Conservation (phyloP, 2,113 vertebrate species). For the Phainopepla nitens region DNA sequence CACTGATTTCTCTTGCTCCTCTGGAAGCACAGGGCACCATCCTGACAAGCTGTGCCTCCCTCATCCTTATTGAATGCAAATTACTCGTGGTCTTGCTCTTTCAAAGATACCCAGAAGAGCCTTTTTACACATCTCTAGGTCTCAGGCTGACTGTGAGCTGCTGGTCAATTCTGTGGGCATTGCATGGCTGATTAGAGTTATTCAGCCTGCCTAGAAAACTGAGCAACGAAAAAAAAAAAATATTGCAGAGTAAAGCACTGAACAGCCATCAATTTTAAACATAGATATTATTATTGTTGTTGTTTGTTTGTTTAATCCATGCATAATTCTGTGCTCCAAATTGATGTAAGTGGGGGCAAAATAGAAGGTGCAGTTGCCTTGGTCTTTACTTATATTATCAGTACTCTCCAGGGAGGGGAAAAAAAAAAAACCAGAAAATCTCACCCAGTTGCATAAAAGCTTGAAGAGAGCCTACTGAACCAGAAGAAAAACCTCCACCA, state of each 20-base stretch:
- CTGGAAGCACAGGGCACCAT: neutral
- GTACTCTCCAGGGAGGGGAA: neutral
- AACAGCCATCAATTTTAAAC: neutral
- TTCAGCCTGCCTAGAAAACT: neutral
- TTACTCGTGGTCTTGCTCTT: neutral
- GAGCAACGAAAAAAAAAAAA: neutral
- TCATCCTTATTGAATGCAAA: neutral
- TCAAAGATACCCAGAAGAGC: neutral
- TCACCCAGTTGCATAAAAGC: neutral
- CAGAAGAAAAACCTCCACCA: neutral
- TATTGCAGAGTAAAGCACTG: neutral
- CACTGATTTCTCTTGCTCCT: neutral
- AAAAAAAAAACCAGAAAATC: neutral
- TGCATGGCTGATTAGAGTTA: neutral
- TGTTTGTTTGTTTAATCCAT: neutral
- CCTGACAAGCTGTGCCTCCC: neutral
- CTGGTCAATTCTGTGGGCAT: neutral
- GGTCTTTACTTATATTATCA: neutral
- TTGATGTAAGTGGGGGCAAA: neutral
- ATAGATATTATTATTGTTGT: neutral
- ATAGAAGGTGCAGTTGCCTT: neutral
- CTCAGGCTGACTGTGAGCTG: neutral
- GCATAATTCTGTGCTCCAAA: neutral
- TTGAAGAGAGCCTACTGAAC: neutral
- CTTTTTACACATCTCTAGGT: neutral